Conservation (phyloP, 2,888 invertebrate species). For the Ommatoiulus sabulosus region DNA sequence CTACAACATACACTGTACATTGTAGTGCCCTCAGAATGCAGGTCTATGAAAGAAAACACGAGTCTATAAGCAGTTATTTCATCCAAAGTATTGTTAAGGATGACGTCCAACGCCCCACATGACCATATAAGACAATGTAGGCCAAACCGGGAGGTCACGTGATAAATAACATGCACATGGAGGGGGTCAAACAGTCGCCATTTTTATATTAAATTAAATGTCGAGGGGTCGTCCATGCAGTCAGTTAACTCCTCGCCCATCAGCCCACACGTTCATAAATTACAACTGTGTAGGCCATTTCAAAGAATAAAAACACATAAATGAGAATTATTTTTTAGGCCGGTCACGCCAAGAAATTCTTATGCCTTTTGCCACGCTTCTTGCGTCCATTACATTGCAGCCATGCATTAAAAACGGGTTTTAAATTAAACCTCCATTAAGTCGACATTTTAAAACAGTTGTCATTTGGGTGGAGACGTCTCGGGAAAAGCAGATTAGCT, state of each 20-base stretch:
- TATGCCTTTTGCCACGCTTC: neutral
- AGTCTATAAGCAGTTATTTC: slow-evolving; percentile 3
- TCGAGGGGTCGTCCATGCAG: neutral
- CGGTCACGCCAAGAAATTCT: neutral
- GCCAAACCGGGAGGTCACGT: slow-evolving; percentile 6
- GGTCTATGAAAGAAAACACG: neutral
- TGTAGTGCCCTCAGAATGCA: too few species aligned
- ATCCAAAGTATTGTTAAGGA: neutral
- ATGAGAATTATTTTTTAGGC: neutral
- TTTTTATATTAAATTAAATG: slow-evolving; percentile 26
- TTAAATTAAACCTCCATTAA: neutral
- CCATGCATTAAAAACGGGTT: neutral
- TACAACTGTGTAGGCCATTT: neutral
- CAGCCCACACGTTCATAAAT: slow-evolving; percentile 9
- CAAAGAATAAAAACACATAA: neutral
- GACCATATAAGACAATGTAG: neutral
- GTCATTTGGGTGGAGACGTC: slow-evolving; percentile 7
- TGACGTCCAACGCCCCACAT: neutral
- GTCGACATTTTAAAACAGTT: neutral
- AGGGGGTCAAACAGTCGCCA: slow-evolving; percentile 5
- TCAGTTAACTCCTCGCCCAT: slow-evolving; percentile 24
- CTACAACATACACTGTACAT: neutral
- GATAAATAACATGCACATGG: slow-evolving; percentile 17
- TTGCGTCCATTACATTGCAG: neutral
- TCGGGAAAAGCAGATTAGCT: neutral